A percentile compares a stretch with the other conserved stretches of the same genome.
Conservation (phyloP, 2,888 invertebrate species). For the Megastigmus dorsalis region DNA sequence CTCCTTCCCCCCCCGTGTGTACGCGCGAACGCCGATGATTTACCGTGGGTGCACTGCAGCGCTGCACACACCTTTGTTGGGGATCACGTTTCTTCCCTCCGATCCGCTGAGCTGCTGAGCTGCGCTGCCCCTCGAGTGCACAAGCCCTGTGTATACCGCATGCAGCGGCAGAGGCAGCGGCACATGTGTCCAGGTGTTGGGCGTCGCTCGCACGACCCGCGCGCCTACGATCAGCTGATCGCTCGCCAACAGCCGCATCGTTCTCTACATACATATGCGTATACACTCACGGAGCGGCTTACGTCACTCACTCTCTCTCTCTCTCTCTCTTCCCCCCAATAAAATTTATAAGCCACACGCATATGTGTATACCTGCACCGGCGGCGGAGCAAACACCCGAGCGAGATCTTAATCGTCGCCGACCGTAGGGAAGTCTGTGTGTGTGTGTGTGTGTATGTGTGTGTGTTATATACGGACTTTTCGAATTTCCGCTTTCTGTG, state of each 20-base stretch:
- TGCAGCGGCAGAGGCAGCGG: no score
- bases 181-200: constrained; percentile 20
- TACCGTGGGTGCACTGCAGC: constrained; percentile 17
- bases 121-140: neutral
- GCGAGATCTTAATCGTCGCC: constrained; percentile 26
- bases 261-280: no score
- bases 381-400: no score
- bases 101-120: no score
- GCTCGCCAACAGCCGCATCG: neutral
- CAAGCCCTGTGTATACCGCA: no score
- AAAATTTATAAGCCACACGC: constrained; percentile 8
- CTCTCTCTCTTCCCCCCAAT: neutral
- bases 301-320: constrained; percentile 12
- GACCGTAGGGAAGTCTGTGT: neutral
- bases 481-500: neutral
- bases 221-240: constrained; percentile 50
- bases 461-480: neutral
- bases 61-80: constrained; percentile 35
- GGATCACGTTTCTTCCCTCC: constrained; percentile 37
- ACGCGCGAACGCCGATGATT: constrained; percentile 31
- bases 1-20: constrained; percentile 11
- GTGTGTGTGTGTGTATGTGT: neutral
- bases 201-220: constrained; percentile 21
- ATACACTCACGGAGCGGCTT: no score
- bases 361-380: no score